Conservation (phyloP, 1,140 invertebrate species). For the Neuroterus valhalla region DNA sequence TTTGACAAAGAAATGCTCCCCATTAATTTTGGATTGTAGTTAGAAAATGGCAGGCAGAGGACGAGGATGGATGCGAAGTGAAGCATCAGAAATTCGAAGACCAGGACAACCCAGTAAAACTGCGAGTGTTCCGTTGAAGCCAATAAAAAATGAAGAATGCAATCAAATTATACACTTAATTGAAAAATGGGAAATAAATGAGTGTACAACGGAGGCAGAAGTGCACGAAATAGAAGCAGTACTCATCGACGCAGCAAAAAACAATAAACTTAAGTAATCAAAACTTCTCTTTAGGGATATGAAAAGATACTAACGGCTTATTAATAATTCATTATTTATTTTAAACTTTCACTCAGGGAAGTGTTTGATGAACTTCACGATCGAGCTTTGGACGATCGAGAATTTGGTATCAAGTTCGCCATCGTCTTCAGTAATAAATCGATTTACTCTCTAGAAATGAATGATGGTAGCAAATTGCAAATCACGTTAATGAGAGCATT, state of each 20-base stretch:
- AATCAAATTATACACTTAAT: background rate
- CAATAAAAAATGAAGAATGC: slow-evolving; percentile 3
- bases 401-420: slow-evolving; percentile 46
- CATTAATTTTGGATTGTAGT: background rate
- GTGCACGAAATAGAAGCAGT: slow-evolving; percentile 12
- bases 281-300: background rate
- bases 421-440: slow-evolving; percentile 38
- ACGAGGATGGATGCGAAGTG: slow-evolving; percentile 6
- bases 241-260: background rate
- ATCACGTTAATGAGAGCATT: slow-evolving; percentile 32
- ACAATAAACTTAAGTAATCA: slow-evolving; percentile 5
- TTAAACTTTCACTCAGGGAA: slow-evolving; percentile 30
- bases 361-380: slow-evolving; percentile 43
- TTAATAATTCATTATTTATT: background rate
- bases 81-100: background rate
- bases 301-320: background rate
- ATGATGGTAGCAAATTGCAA: slow-evolving; percentile 30
- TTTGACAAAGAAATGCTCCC: no score
- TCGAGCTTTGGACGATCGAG: slow-evolving; percentile 42
- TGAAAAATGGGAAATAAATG: slow-evolving; percentile 20
- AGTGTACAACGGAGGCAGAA: slow-evolving; percentile 1
- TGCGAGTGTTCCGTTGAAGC: background rate
- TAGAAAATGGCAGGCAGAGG: slow-evolving; percentile 4
- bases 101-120: background rate
- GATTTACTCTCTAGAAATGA: slow-evolving; percentile 32